Evolutionary conservation across 2,888 invertebrate genomes (phyloP).

Genomic region (Thalpophila matura): DNA sequence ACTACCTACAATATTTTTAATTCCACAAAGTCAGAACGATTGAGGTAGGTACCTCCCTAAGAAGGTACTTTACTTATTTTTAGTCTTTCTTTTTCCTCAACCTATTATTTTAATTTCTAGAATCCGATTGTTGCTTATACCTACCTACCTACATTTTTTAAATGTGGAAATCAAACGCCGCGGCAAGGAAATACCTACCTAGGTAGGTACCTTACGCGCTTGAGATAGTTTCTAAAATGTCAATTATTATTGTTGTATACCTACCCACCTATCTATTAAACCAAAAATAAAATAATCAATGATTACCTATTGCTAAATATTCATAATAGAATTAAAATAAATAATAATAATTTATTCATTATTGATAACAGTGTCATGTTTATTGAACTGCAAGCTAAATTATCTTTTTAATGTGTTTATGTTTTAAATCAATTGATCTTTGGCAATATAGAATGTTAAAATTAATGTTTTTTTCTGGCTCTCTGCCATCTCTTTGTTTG

Average conservation of each 20-base stretch:
- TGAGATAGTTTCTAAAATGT: too few relatives aligned
- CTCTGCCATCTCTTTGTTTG: conserved; percentile 66
- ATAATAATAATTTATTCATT: not conserved
- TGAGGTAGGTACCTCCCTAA: not conserved
- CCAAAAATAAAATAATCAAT: not conserved
- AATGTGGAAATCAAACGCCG: too few relatives aligned
- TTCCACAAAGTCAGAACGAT: not conserved
- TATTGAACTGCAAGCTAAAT: not conserved
- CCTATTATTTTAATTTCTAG: not conserved
- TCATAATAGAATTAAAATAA: too few relatives aligned
- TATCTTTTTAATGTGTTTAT: conserved; percentile 5
- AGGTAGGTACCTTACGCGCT: too few relatives aligned
- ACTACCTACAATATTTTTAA: not conserved
- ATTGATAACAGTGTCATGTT: not conserved
- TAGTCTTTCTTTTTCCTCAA: not conserved
- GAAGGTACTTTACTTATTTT: not conserved
- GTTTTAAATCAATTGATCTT: conserved; percentile 22
- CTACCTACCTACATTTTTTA: too few relatives aligned
- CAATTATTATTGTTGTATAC: too few relatives aligned
- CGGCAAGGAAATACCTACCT: too few relatives aligned
- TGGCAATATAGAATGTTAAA: conserved; percentile 43
- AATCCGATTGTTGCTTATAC: too few relatives aligned
- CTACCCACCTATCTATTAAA: not conserved
- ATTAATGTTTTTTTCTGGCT: conserved; percentile 59
- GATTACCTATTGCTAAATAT: not conserved